Evolutionary conservation across 2,113 vertebrate species (phyloP), one percentile per base, ranked within the genome.

Genomic region (Chamaetylas fuelleborni): DNA sequence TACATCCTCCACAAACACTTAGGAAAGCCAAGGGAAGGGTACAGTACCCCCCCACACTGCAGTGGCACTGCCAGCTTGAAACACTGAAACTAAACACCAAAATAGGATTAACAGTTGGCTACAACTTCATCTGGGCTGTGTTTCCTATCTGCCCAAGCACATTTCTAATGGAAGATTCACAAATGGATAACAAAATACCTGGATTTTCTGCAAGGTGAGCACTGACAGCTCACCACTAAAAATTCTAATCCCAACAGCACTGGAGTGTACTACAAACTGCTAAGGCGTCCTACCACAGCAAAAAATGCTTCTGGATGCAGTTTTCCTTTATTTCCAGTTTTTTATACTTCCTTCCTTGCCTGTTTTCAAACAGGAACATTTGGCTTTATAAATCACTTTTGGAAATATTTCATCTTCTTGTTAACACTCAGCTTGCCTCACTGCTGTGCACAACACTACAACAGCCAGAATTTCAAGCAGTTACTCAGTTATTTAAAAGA

Each of bases 111-210:
- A 78, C 43, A 3, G 19, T 87, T 84, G 84, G 81, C 83, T 71
- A 24, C 0, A 0, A 19, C 73, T 87, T 34, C 19, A 0, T 19
- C 19, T 69, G 13, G 2, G 53, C 76, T 22, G 25, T 2, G 8
- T 8, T 43, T 77, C 31, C 1, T 61, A 31, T 47, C 82, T 73
- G 71, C 45, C 85, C 53, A 31, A 57, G 25, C 81, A 81, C 47
- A 24, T 64, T 86, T 54, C 86, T 36, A 38, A 56, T 28, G 48
- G 16, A 45, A 81, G 58, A 64, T 22, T 31, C 86, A 31, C 33
- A 71, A 29, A 70, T 4, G 0, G 3, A 26, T 81, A 90, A 40
- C 6, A 61, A 70, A 88, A 66, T 8, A 50, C 29, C 45, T 42
- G 42, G 25, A 22, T 43, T 57, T 88, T 61, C 80, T 78, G 72